phyloP scores from a whole-genome alignment of 2,888 invertebrate genomes.

The Odiellus spinosus region DNA sequence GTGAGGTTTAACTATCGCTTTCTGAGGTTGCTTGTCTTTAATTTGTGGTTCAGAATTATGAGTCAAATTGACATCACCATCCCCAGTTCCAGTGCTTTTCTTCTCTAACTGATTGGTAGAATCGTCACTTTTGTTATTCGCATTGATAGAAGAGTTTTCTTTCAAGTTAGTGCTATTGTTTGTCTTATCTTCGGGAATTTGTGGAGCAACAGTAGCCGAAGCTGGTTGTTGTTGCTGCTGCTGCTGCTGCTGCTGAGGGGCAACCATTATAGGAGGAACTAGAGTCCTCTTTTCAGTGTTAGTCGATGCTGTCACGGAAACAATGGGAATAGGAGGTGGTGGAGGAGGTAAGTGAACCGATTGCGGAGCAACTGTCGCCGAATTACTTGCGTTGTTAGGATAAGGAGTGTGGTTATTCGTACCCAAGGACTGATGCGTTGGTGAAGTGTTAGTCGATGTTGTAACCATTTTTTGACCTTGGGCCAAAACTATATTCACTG shows the following conservation, averaged over 20 bases:
- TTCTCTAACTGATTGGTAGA: not conserved
- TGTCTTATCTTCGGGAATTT: not conserved
- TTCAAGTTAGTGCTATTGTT: no score
- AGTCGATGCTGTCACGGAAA: no score
- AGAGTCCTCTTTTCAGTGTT: not conserved
- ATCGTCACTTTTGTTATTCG: not conserved
- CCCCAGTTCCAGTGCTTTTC: not conserved
- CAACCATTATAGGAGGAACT: no score
- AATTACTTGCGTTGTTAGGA: no score
- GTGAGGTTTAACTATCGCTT: constrained; percentile 35
- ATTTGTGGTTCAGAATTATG: not conserved
- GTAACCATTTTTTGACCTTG: not conserved
- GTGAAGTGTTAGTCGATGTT: not conserved
- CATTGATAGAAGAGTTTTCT: not conserved
- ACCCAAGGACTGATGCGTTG: not conserved
- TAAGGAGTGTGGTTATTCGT: no score
- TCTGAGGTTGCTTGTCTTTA: constrained; percentile 20
- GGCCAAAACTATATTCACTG: not conserved
- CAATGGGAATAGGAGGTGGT: not conserved
- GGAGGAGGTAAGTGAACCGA: not conserved
- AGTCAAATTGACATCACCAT: not conserved
- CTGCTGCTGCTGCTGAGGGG: no score
- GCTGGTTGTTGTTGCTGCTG: not conserved
- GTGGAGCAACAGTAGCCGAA: not conserved
- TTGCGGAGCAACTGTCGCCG: not conserved